Percentiles rank a stretch among this genome's conserved stretches.
Evolutionary conservation across 2,113 vertebrate genomes (phyloP).

Genomic region (Dascyllus trimaculatus): DNA sequence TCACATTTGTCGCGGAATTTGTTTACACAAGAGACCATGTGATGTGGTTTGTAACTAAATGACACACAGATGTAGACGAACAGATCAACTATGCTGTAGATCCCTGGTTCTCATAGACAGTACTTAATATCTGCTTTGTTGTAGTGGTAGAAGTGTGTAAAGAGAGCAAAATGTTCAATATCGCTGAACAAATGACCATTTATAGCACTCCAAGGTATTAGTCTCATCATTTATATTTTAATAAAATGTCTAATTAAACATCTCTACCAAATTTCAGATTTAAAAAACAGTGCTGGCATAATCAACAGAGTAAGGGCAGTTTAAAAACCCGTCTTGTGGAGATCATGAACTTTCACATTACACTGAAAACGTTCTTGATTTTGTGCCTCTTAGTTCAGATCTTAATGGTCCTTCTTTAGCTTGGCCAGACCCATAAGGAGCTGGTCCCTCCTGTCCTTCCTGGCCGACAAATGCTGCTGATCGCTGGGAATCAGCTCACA

Average conservation of each 20-base stretch:
- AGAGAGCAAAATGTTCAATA: no score
- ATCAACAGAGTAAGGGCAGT: no score
- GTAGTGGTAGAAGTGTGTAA: no score
- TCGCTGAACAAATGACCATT: no score
- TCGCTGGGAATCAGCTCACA: conserved; percentile 86
- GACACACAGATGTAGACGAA: no score
- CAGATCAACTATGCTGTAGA: not conserved
- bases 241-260: no score
- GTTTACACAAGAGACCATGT: not conserved
- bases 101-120: no score
- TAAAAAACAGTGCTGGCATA: not conserved
- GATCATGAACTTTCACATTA: no score
- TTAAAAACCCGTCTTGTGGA: no score
- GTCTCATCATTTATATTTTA: no score
- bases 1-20: not conserved
- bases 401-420: conserved; percentile 85
- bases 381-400: not conserved
- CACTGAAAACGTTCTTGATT: not conserved
- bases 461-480: conserved; percentile 85
- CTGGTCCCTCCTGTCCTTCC: conserved; percentile 89
- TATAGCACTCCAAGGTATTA: no score
- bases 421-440: conserved; percentile 89
- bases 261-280: not conserved
- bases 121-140: no score
- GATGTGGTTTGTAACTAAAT: not conserved